Percentiles rank a stretch among this genome's conserved stretches.
Conservation (phyloP, 2,113 vertebrate species). For the Oryzias curvinotus region DNA sequence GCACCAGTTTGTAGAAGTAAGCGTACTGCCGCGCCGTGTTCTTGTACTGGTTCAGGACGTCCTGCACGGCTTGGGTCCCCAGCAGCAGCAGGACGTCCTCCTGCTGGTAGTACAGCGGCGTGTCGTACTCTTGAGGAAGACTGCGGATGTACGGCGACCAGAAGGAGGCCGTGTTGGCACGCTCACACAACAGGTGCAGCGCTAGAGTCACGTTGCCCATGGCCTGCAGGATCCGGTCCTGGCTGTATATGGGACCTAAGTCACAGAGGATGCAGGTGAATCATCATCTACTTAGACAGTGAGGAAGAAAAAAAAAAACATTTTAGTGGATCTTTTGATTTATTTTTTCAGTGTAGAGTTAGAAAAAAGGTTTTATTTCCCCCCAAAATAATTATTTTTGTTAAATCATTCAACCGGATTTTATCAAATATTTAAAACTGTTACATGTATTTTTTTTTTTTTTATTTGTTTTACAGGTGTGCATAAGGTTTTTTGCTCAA, state of each 20-base stretch:
- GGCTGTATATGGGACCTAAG: slow-evolving; percentile 88
- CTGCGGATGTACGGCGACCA: slow-evolving; percentile 97
- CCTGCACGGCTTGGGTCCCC: slow-evolving; percentile 92
- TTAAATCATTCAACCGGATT: no score
- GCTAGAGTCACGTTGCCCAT: slow-evolving; percentile 98
- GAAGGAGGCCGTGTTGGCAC: slow-evolving; percentile 84
- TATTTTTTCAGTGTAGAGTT: no score
- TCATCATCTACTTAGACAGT: no score
- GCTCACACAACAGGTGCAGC: slow-evolving; percentile 93
- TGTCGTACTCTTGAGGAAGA: slow-evolving; percentile 90
- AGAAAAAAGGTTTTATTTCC: no score
- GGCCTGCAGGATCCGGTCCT: slow-evolving; percentile 96
- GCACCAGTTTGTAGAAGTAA: slow-evolving; percentile 97
- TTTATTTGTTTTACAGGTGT: no score
- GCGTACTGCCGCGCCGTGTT: slow-evolving; percentile 97
- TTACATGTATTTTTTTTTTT: no score
- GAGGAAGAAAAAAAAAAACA: no score
- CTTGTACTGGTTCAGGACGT: slow-evolving; percentile 96
- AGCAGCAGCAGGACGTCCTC: slow-evolving; percentile 91
- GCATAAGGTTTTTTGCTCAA: no score
- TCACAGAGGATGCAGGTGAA: neutral
- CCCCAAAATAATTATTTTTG: no score
- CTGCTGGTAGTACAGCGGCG: slow-evolving; percentile 92
- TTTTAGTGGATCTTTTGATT: no score
- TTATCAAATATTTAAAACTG: no score